Conservation (phyloP, 1,140 invertebrate species). For the Macrotrachela quadricornifera region DNA sequence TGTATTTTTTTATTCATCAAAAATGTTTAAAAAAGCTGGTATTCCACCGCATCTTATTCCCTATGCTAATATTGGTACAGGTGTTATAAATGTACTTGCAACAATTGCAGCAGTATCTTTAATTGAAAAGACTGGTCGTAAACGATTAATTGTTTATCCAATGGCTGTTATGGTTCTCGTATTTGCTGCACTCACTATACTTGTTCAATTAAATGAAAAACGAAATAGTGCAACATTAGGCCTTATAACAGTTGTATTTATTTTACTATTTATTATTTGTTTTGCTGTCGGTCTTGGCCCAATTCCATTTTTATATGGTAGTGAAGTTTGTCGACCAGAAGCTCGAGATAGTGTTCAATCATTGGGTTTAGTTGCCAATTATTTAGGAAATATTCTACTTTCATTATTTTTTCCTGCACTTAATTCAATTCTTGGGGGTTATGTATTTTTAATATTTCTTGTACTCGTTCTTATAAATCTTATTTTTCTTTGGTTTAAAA, state of each 20-base stretch:
- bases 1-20: conserved; percentile 57
- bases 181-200: conserved; percentile 84
- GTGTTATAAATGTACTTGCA: conserved; percentile 63
- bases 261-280: conserved; percentile 58
- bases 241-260: conserved; percentile 49
- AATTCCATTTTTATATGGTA: conserved; percentile 74
- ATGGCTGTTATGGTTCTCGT: conserved; percentile 57
- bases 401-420: conserved; percentile 12
- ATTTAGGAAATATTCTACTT: conserved; percentile 11
- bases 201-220: conserved; percentile 25
- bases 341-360: conserved; percentile 88
- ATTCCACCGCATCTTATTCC: conserved; percentile 40
- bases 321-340: conserved; percentile 89
- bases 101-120: conserved; percentile 55
- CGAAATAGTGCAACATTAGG: conserved; percentile 54
- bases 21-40: conserved; percentile 49
- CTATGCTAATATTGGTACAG: conserved; percentile 60
- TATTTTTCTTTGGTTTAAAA: conserved; percentile 9
- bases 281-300: conserved; percentile 71
- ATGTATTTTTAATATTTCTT: conserved; percentile 37
- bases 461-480: conserved; percentile 21
- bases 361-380: conserved; percentile 34
- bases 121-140: conserved; percentile 48
- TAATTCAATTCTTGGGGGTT: conserved; percentile 39
- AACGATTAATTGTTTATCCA: conserved; percentile 52